These are phyloP conservation scores for Girardinichthys multiradiatus DNA, from an alignment of 2,113 vertebrate species.

Conservation along the genomic window DNA sequence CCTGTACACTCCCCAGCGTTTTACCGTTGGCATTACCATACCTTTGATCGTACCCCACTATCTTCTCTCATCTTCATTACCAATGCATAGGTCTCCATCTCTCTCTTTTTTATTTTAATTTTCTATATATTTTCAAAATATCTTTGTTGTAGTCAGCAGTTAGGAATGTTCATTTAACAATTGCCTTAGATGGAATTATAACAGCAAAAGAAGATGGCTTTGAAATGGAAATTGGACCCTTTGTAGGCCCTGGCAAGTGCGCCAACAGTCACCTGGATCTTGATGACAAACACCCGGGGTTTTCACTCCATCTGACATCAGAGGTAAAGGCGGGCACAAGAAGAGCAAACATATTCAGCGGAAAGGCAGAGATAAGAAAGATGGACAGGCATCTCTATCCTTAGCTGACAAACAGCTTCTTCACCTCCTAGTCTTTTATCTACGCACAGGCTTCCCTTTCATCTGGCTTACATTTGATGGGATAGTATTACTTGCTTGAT, in stretches of 20 bases:
- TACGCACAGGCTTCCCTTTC: slow-evolving; percentile 46
- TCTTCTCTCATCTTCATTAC: slow-evolving; percentile 71
- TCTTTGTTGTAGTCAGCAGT: slow-evolving; percentile 80
- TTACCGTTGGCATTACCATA: slow-evolving; percentile 75
- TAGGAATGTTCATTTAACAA: slow-evolving; percentile 79
- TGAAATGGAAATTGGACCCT: slow-evolving; percentile 80
- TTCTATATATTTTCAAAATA: slow-evolving; percentile 55
- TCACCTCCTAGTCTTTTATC: slow-evolving; percentile 55
- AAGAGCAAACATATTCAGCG: slow-evolving; percentile 54
- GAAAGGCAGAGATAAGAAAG: slow-evolving; percentile 55
- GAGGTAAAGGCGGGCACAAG: slow-evolving; percentile 49
- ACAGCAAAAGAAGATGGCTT: slow-evolving; percentile 72
- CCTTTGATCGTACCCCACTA: slow-evolving; percentile 74
- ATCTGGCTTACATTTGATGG: slow-evolving; percentile 58
- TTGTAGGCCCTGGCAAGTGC: slow-evolving; percentile 49
- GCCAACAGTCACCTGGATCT: slow-evolving; percentile 56
- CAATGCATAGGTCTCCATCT: slow-evolving; percentile 64
- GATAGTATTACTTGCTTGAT: slow-evolving; percentile 73
- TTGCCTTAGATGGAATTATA: slow-evolving; percentile 78
- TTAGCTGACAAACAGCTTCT: slow-evolving; percentile 68
- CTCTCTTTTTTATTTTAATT: neutral
- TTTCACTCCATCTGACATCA: slow-evolving; percentile 71
- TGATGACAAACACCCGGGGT: slow-evolving; percentile 47
- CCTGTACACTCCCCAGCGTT: slow-evolving; percentile 58
- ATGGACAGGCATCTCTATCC: slow-evolving; percentile 47